These are phyloP conservation scores for Craseonycteris thonglongyai DNA, from an alignment of 2,113 vertebrate genomes.

Conservation along the genomic window DNA sequence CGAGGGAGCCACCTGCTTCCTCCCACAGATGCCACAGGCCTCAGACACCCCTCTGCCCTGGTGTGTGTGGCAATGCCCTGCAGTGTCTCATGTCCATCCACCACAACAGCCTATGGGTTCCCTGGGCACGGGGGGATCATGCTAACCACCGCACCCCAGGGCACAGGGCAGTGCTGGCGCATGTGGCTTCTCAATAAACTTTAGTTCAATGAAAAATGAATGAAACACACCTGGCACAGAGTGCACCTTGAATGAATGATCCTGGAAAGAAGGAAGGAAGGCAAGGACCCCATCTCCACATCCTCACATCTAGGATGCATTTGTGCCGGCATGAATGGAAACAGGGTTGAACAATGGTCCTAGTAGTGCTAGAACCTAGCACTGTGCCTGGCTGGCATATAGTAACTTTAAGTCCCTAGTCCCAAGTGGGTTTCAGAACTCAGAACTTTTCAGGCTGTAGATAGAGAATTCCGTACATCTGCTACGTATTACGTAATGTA, in stretches of 20 bases:
- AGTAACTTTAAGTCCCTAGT: neutral
- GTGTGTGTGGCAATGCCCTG: neutral
- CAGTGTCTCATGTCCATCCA: neutral
- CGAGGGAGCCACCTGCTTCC: neutral
- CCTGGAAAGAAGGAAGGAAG: neutral
- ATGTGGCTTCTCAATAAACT: neutral
- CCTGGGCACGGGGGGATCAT: neutral
- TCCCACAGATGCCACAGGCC: neutral
- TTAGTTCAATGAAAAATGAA: neutral
- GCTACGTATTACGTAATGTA: no score
- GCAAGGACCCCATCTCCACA: neutral
- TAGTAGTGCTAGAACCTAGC: neutral
- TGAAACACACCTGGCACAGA: neutral
- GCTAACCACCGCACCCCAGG: accelerated
- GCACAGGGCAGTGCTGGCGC: neutral
- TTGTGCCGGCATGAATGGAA: neutral
- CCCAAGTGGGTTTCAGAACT: neutral
- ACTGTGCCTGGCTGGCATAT: neutral
- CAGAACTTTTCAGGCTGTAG: neutral
- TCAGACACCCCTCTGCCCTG: neutral
- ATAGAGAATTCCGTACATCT: neutral
- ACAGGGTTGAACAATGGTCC: neutral
- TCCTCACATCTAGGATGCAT: neutral
- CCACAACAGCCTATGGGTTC: no score
- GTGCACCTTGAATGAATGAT: neutral